Evolutionary conservation across 2,113 vertebrate species (phyloP).

Genomic region (Martes martes): DNA sequence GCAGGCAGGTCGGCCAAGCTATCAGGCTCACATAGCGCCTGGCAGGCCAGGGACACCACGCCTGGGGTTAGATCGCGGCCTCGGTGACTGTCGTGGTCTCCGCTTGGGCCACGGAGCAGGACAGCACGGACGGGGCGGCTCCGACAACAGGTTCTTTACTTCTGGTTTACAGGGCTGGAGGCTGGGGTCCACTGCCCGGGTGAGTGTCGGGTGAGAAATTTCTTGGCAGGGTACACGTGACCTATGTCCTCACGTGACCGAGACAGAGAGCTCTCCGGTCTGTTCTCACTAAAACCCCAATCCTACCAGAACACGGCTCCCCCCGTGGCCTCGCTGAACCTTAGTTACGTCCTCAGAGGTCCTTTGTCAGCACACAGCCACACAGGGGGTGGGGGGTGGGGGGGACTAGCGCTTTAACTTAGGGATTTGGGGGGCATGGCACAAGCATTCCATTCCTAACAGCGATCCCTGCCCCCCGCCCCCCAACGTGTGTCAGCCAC

Average conservation of each 20-base stretch:
- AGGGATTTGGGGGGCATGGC: not conserved
- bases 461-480: no score
- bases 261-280: not conserved
- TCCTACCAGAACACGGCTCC: not conserved
- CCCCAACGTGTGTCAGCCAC: no score
- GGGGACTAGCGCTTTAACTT: not conserved
- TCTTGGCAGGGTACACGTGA: not conserved
- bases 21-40: accelerated
- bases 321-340: not conserved
- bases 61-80: not conserved
- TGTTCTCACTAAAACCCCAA: not conserved
- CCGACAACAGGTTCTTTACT: not conserved
- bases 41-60: accelerated
- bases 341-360: not conserved
- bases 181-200: accelerated
- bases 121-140: not conserved
- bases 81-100: accelerated
- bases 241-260: accelerated
- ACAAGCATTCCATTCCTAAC: not conserved
- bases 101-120: not conserved
- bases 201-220: not conserved
- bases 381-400: no score
- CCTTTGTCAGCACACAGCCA: not conserved
- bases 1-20: not conserved
- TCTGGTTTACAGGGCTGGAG: not conserved